These are phyloP conservation scores for Microchirus variegatus DNA, from an alignment of 2,797 vertebrate species.

Conservation along the genomic window DNA sequence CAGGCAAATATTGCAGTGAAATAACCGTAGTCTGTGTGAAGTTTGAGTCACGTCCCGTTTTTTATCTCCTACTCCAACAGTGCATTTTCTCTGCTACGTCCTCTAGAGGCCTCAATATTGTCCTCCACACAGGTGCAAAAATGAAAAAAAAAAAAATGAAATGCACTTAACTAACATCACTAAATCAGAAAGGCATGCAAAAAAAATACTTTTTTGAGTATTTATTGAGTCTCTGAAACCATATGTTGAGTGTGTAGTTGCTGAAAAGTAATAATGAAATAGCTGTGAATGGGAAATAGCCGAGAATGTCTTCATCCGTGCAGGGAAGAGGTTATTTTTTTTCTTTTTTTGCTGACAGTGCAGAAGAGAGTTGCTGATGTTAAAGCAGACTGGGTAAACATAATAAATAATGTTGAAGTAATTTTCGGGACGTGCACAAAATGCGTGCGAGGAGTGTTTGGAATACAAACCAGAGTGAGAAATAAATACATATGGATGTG, in stretches of 20 bases:
- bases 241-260: conserved; percentile 1
- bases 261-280: conserved; percentile 3
- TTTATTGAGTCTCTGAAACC: conserved; percentile 1
- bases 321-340: neutral
- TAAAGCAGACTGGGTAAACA: conserved; percentile 15
- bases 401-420: conserved; percentile 17
- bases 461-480: conserved; percentile 25
- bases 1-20: no score
- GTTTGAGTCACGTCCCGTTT: conserved; percentile 23
- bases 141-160: neutral
- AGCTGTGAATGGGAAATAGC: neutral
- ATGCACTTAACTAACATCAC: neutral
- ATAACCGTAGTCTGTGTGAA: neutral
- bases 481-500: conserved; percentile 36
- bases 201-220: neutral
- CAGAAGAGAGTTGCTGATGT: conserved; percentile 10
- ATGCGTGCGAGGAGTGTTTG: conserved; percentile 18
- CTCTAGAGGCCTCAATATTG: conserved; percentile 1
- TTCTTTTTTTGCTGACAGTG: conserved; percentile 22
- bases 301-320: neutral
- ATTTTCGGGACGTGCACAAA: conserved; percentile 14
- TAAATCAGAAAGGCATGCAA: neutral
- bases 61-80: neutral
- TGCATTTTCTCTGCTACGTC: conserved; percentile 5
- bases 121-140: conserved; percentile 4